Base-by-base conservation (phyloP, 2,888 invertebrate species). In the Nemotelus nigrinus region DNA sequence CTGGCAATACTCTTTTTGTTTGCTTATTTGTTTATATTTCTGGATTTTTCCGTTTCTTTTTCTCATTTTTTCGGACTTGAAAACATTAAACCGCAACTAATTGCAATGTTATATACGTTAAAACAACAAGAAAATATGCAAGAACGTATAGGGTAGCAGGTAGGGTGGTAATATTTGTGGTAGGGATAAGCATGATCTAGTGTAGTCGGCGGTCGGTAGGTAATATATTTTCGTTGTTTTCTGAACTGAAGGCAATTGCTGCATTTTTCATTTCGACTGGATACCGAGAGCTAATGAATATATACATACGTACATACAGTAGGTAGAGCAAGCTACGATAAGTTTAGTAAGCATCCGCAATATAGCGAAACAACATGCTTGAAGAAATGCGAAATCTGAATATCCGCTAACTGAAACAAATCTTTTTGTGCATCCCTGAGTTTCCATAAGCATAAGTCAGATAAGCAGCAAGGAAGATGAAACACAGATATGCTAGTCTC, bases 1-100 rank as follows among this genome's bases (percentile, higher is more conserved):
- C 48, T 74, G 60, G 48, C 74, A 74, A 74, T 74, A 63, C 60
- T 74, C n/a, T 74, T 72, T 60, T 74, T 74, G 74, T 63, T 74
- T 74, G 60, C 63, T 63, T 74, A 63, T 74, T 74, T 60, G 48
- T 74, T 74, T 74, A 60, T 60, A 60, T 63, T 55, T 63, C 63
- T 58, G 53, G 70, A 70, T 39, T 70, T 72, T 65, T 57, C 70
- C 58, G 4, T 45, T 50, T n/a, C 47, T 77, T 65, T 74, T 77
- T 74, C 67, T 64, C 57, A 55, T 68, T 75, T 74, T 74, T 50
- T 75, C 47, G 60, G 63, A 48, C 72, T 76, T 72, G 72, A 72
- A 76, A 77, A 78, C 78, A 78, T 78, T 78, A 78, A 78, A 72
- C 78, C 72, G 72, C 68, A 78, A 78, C 78, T 77, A 78, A 76